Evolutionary conservation across 1,140 invertebrate genomes (phyloP).

Genomic region (Leptoteleia sp.): DNA sequence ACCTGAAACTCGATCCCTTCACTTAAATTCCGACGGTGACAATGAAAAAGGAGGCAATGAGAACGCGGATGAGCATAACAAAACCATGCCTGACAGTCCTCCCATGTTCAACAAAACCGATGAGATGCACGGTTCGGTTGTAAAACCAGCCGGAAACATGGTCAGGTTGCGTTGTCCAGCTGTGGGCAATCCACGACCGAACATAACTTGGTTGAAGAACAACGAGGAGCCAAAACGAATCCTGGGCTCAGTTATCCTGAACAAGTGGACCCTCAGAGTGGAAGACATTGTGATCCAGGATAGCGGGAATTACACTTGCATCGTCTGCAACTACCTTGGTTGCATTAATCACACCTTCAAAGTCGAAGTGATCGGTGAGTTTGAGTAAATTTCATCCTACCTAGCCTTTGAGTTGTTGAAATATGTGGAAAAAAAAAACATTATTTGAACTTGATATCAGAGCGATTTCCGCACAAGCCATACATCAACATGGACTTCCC

Average conservation of each 20-base stretch:
- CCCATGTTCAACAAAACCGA: slow-evolving; percentile 81
- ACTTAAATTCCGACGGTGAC: slow-evolving; percentile 71
- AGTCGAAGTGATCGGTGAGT: slow-evolving; percentile 88
- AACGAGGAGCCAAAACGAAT: slow-evolving; percentile 83
- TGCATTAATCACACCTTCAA: slow-evolving; percentile 89
- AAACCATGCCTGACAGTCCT: slow-evolving; percentile 71
- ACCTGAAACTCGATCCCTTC: slow-evolving; percentile 76
- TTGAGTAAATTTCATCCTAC: slow-evolving; percentile 2
- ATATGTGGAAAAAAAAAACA: slow-evolving; percentile 12
- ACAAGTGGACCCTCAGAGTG: slow-evolving; percentile 86
- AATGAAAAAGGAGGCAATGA: slow-evolving; percentile 74
- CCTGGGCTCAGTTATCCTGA: slow-evolving; percentile 82
- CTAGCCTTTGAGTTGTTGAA: not conserved
- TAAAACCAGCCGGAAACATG: slow-evolving; percentile 86
- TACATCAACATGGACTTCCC: slow-evolving; percentile 90
- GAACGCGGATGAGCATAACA: slow-evolving; percentile 77
- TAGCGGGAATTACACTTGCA: slow-evolving; percentile 92
- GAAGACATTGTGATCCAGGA: slow-evolving; percentile 90
- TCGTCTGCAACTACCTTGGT: slow-evolving; percentile 89
- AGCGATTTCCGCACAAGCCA: slow-evolving; percentile 88
- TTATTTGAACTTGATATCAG: slow-evolving; percentile 76
- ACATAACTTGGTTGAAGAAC: slow-evolving; percentile 90
- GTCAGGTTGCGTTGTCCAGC: slow-evolving; percentile 85
- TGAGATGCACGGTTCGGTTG: slow-evolving; percentile 81
- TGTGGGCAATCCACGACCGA: slow-evolving; percentile 87